Conservation (phyloP, 2,113 vertebrate genomes). For the Dicentrarchus labrax region DNA sequence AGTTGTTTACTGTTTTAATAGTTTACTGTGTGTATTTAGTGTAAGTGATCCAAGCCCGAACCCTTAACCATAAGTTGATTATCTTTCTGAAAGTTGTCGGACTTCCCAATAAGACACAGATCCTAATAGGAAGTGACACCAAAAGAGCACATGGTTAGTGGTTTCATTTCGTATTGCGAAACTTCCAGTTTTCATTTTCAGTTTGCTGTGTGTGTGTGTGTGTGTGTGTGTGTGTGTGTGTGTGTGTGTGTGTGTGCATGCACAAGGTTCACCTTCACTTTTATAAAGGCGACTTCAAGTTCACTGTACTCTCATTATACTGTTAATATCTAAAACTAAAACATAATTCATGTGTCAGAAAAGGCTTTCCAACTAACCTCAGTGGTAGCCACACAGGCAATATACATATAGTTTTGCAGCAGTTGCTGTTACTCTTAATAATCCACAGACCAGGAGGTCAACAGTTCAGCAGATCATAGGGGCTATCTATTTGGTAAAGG, state of each 20-base stretch:
- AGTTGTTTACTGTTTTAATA: neutral
- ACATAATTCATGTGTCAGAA: too few species aligned
- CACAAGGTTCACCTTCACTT: constrained; percentile 13
- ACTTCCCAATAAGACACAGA: constrained; percentile 3
- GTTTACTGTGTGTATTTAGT: neutral
- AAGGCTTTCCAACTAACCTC: neutral
- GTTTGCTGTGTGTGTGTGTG: neutral
- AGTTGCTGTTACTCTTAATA: neutral
- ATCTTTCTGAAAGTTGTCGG: neutral
- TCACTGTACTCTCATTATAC: neutral
- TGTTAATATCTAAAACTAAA: neutral
- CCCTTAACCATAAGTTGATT: neutral
- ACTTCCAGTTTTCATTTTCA: constrained; percentile 57
- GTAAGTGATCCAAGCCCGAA: neutral
- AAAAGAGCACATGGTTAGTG: neutral
- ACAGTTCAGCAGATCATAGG: neutral
- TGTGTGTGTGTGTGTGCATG: neutral
- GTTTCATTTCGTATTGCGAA: constrained; percentile 34
- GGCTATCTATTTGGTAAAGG: neutral
- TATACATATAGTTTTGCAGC: neutral
- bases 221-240: neutral
- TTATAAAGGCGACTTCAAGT: neutral
- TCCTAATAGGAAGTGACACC: constrained; percentile 57
- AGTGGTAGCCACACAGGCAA: too few species aligned
- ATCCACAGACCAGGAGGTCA: neutral